Conservation (phyloP, 2,888 invertebrate species). For the Toxonevra muliebris region DNA sequence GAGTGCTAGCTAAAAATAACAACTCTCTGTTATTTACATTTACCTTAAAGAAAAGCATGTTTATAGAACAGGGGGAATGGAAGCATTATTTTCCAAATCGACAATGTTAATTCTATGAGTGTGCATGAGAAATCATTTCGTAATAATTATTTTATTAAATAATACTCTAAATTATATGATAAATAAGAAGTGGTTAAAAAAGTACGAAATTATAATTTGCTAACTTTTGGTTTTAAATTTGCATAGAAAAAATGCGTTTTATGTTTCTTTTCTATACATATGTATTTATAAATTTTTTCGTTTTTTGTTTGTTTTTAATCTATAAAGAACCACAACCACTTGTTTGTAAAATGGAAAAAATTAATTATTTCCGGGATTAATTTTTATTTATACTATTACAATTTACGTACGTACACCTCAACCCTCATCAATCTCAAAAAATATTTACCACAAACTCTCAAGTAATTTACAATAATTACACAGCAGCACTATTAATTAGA, state of each 20-base stretch:
- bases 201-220: background rate
- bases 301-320: background rate
- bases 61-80: too few species aligned
- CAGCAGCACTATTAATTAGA: conserved; percentile 11
- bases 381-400: conserved; percentile 12
- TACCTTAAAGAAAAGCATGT: too few species aligned
- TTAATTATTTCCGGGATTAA: conserved; percentile 10
- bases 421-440: conserved; percentile 12
- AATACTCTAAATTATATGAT: conserved; percentile 41
- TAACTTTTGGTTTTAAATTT: conserved; percentile 8
- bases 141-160: conserved; percentile 19
- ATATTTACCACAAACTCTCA: conserved; percentile 1
- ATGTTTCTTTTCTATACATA: conserved; percentile 24
- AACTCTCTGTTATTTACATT: too few species aligned
- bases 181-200: conserved; percentile 27
- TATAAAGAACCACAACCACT: conserved; percentile 66
- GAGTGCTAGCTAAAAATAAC: too few species aligned
- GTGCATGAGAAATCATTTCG: conserved; percentile 24
- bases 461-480: conserved; percentile 46
- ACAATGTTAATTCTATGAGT: background rate
- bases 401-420: conserved; percentile 24
- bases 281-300: conserved; percentile 14
- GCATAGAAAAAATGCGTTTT: conserved; percentile 17
- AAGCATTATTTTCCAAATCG: too few species aligned
- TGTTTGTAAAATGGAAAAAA: conserved; percentile 46